phyloP scores from a whole-genome alignment of 1,140 invertebrate species.

The Drosophila rufa region DNA sequence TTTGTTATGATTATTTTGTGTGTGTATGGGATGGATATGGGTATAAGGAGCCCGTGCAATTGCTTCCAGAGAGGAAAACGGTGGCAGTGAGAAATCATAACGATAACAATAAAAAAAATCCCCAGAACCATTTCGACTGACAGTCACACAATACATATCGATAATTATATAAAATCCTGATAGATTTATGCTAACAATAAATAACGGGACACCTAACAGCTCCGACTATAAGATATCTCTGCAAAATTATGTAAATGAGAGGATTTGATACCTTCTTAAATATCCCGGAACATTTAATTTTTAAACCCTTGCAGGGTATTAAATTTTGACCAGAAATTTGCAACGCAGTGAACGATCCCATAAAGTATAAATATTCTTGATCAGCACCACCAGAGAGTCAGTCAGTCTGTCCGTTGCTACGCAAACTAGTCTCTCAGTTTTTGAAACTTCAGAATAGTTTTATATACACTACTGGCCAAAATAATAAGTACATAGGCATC shows the following conservation, averaged over 20 bases:
- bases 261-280: neutral
- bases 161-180: neutral
- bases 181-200: too few species aligned
- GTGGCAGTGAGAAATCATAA: neutral
- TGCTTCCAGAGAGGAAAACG: neutral
- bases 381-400: too few species aligned
- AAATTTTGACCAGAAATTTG: too few species aligned
- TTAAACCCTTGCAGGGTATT: too few species aligned
- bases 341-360: too few species aligned
- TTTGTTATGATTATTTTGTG: constrained; percentile 31
- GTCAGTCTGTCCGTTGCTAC: too few species aligned
- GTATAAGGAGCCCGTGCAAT: neutral
- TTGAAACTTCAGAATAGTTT: too few species aligned
- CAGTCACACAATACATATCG: neutral
- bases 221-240: neutral
- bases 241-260: neutral
- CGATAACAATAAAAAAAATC: neutral
- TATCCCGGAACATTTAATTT: neutral
- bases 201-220: too few species aligned
- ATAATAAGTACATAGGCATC: too few species aligned
- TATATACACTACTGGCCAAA: too few species aligned
- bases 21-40: constrained; percentile 8
- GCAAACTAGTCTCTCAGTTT: too few species aligned
- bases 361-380: too few species aligned
- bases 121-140: neutral